phyloP scores from a whole-genome alignment of 2,797 vertebrate species.

The Pangasius larnaudii region DNA sequence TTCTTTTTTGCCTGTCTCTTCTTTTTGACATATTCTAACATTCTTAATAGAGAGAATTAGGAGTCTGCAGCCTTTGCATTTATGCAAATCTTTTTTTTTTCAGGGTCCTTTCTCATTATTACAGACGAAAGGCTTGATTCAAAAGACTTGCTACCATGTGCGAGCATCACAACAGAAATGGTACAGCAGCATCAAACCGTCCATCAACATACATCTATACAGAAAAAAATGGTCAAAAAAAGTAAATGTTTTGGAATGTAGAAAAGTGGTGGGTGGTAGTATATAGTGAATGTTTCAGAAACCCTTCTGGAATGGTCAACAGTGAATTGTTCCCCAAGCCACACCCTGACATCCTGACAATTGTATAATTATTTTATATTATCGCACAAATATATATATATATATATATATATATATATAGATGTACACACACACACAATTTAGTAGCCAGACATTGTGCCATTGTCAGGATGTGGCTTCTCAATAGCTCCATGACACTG shows the following conservation, averaged over 20 bases:
- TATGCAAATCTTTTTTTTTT: not conserved
- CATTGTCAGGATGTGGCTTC: conserved; percentile 8
- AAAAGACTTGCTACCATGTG: not conserved
- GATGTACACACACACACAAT: not conserved
- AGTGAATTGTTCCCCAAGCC: not conserved
- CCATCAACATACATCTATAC: not conserved
- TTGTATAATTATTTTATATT: not conserved
- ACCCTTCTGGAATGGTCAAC: not conserved
- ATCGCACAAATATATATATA: not conserved
- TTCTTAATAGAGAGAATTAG: not conserved
- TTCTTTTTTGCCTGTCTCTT: not conserved
- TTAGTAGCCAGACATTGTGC: not conserved
- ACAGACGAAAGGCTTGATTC: not conserved
- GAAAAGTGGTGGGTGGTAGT: conserved; percentile 11
- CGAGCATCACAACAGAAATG: not conserved
- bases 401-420: not conserved
- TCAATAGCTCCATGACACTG: not conserved
- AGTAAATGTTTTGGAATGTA: not conserved
- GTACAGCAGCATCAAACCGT: not conserved
- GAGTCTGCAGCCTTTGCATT: not conserved
- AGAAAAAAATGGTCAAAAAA: not conserved
- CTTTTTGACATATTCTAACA: conserved; percentile 13
- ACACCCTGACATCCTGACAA: not conserved
- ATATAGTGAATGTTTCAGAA: conserved; percentile 8
- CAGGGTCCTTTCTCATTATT: not conserved